phyloP scores from a whole-genome alignment of 1,140 invertebrate species.

The Hylaeus anthracinus region DNA sequence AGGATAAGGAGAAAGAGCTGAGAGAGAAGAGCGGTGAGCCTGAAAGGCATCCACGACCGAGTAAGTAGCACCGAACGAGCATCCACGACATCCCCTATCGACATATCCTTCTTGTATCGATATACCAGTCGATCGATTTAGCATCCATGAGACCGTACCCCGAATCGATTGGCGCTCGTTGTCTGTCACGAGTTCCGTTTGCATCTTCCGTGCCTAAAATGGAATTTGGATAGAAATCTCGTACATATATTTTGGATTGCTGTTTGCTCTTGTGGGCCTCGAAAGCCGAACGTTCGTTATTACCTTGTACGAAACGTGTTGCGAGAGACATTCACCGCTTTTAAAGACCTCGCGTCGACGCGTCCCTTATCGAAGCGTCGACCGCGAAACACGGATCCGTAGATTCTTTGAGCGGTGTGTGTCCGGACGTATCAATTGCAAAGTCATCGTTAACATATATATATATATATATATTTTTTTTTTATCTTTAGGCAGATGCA shows the following conservation, averaged over 20 bases:
- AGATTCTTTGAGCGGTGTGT: slow-evolving; percentile 48
- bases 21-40: slow-evolving; percentile 73
- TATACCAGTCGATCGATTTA: slow-evolving; percentile 39
- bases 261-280: slow-evolving; percentile 63
- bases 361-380: background rate
- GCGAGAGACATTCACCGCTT: slow-evolving; percentile 58
- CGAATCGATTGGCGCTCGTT: slow-evolving; percentile 57
- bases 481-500: slow-evolving; percentile 30
- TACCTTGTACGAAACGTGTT: slow-evolving; percentile 47
- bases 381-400: no score
- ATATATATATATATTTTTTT: background rate
- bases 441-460: slow-evolving; percentile 59
- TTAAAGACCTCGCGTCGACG: background rate
- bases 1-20: slow-evolving; percentile 75
- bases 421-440: slow-evolving; percentile 43
- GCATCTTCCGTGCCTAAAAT: slow-evolving; percentile 67
- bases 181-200: slow-evolving; percentile 54
- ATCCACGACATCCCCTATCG: slow-evolving; percentile 21
- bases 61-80: slow-evolving; percentile 71
- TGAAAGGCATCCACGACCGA: slow-evolving; percentile 79
- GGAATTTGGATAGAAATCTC: slow-evolving; percentile 56
- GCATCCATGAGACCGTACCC: slow-evolving; percentile 22
- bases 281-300: slow-evolving; percentile 54
- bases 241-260: slow-evolving; percentile 57
- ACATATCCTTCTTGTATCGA: slow-evolving; percentile 28